These are phyloP conservation scores for Lissocephala sabroskyi DNA, from an alignment of 2,888 invertebrate genomes.

Conservation along the genomic window DNA sequence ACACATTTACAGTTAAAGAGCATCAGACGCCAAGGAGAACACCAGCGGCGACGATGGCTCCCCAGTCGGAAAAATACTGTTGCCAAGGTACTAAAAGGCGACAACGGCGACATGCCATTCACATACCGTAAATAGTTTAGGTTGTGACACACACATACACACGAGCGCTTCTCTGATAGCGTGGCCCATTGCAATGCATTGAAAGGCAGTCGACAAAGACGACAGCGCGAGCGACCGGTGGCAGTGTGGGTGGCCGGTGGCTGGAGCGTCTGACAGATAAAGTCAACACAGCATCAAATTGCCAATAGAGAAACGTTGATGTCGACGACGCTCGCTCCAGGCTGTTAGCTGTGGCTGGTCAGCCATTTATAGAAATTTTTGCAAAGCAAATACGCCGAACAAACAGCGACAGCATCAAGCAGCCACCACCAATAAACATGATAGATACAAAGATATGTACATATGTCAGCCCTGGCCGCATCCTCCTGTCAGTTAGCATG, in stretches of 20 bases:
- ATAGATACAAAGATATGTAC: constrained; percentile 32
- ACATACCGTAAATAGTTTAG: constrained; percentile 47
- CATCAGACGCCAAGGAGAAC: too few relatives aligned
- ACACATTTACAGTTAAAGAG: constrained; percentile 48
- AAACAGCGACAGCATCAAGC: constrained; percentile 23
- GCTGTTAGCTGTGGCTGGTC: too few relatives aligned
- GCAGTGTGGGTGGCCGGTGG: neutral
- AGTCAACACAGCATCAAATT: constrained; percentile 53
- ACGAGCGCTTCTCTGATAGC: neutral
- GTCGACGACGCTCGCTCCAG: neutral
- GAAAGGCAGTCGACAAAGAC: constrained; percentile 45
- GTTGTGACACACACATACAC: constrained; percentile 8
- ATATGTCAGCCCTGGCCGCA: constrained; percentile 6
- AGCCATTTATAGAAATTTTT: constrained; percentile 50
- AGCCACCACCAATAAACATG: constrained; percentile 38
- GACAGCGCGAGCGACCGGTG: constrained; percentile 10
- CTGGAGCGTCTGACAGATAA: constrained; percentile 28
- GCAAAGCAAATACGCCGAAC: too few relatives aligned
- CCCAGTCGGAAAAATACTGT: constrained; percentile 23
- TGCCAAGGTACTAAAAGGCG: constrained; percentile 33
- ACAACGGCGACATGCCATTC: constrained; percentile 2
- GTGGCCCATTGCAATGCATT: constrained; percentile 46
- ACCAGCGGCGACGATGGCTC: too few relatives aligned
- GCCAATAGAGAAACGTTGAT: constrained; percentile 20
- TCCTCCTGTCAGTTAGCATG: constrained; percentile 28